Evolutionary conservation across 2,888 invertebrate genomes (phyloP).

Genomic region (Baronia brevicornis): DNA sequence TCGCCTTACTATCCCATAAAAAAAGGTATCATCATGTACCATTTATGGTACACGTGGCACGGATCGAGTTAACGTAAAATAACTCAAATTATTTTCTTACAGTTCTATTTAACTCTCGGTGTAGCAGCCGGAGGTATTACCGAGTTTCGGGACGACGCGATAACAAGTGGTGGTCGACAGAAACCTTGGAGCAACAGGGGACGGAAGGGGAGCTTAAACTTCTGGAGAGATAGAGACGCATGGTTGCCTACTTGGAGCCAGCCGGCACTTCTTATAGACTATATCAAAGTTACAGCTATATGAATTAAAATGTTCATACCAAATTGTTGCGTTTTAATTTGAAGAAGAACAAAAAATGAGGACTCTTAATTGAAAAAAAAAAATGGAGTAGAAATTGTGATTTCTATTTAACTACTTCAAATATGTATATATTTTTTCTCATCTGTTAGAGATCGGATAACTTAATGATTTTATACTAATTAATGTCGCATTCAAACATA

Average conservation of each 20-base stretch:
- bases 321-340: no score
- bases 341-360: no score
- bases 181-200: conserved; percentile 82
- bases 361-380: no score
- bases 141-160: conserved; percentile 77
- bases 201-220: conserved; percentile 73
- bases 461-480: no score
- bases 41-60: background rate
- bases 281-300: conserved; percentile 75
- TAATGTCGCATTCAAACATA: no score
- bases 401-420: no score
- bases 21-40: background rate
- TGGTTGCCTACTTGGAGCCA: conserved; percentile 79
- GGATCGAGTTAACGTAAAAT: background rate
- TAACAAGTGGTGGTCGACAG: conserved; percentile 35
- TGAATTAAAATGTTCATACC: no score
- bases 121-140: conserved; percentile 81
- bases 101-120: conserved; percentile 82
- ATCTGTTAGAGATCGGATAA: no score
- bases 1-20: background rate
- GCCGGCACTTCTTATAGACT: conserved; percentile 73
- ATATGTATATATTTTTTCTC: no score
- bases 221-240: conserved; percentile 72
- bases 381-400: no score
- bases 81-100: conserved; percentile 20